A percentile compares a stretch with the other conserved stretches of the same genome.
These are phyloP conservation scores for Megalops atlanticus DNA, from an alignment of 2,113 vertebrate genomes.

Conservation along the genomic window DNA sequence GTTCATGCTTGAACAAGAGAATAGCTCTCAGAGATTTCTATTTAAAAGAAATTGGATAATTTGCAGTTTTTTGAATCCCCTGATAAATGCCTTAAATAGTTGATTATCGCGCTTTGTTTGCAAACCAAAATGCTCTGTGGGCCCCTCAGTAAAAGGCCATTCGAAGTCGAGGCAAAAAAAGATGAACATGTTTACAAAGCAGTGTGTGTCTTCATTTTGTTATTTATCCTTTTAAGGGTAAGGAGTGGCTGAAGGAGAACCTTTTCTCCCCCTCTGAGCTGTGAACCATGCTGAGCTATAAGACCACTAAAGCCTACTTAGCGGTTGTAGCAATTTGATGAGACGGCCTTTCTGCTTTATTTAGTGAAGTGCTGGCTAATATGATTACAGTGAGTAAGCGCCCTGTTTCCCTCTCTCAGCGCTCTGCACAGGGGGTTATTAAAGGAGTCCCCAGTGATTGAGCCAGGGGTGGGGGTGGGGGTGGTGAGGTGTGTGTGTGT, in stretches of 20 bases:
- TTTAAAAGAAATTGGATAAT: background rate
- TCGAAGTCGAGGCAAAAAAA: background rate
- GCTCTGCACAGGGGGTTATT: conserved; percentile 54
- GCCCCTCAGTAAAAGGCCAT: background rate
- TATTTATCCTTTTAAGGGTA: background rate
- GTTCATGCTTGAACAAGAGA: no score
- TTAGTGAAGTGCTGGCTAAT: conserved; percentile 74
- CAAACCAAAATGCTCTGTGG: background rate
- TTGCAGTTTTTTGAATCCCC: conserved; percentile 16
- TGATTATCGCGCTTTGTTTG: conserved; percentile 15
- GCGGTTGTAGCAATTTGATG: conserved; percentile 63
- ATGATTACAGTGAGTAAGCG: conserved; percentile 64
- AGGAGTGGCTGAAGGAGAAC: background rate
- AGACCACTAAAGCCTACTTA: conserved; percentile 58
- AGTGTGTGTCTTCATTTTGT: background rate
- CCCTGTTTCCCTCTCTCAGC: conserved; percentile 51
- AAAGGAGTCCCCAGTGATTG: conserved; percentile 56
- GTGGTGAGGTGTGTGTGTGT: background rate
- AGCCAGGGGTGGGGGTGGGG: background rate
- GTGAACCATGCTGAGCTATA: conserved; percentile 25
- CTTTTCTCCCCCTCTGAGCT: conserved; percentile 31
- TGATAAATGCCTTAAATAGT: conserved; percentile 25
- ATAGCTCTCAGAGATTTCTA: conserved; percentile 7
- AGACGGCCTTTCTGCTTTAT: conserved; percentile 68
- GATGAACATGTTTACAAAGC: background rate